Conservation (phyloP, 2,888 invertebrate species). For the Philereme vetulata region DNA sequence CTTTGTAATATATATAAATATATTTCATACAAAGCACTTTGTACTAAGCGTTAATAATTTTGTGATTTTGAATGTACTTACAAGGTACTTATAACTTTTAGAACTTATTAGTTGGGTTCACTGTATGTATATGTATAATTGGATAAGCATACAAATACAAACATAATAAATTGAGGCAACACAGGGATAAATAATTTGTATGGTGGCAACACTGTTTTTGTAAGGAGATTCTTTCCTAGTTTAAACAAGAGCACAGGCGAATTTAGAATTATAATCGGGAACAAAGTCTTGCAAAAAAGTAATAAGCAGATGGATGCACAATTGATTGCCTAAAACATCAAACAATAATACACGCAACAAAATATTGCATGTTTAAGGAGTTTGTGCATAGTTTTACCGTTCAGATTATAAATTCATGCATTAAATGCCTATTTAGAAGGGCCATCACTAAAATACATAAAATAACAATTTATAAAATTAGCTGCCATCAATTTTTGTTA, state of each 20-base stretch:
- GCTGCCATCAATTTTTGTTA: slow-evolving; percentile 15
- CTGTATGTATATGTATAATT: slow-evolving; percentile 6
- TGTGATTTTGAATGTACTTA: slow-evolving; percentile 7
- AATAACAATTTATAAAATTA: slow-evolving; percentile 5
- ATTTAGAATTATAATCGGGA: background rate
- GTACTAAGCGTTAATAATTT: slow-evolving; percentile 69
- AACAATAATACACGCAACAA: background rate
- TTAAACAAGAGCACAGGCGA: background rate
- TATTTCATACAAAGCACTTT: slow-evolving; percentile 75
- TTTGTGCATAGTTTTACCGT: slow-evolving; percentile 6
- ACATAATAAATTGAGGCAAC: background rate
- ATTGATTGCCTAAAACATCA: background rate
- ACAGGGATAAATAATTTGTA: background rate
- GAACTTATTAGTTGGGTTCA: slow-evolving; percentile 8
- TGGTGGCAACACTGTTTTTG: background rate
- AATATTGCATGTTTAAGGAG: background rate
- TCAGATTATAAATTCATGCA: slow-evolving; percentile 6
- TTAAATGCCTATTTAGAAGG: slow-evolving; percentile 7
- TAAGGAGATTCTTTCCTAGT: background rate
- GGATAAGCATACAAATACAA: background rate
- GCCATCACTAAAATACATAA: slow-evolving; percentile 5
- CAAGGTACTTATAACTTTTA: slow-evolving; percentile 19
- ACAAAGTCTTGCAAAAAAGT: background rate
- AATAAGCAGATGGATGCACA: background rate
- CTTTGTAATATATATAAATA: slow-evolving; percentile 52